Conservation (phyloP, 2,113 vertebrate genomes). For the Microcebus murinus region DNA sequence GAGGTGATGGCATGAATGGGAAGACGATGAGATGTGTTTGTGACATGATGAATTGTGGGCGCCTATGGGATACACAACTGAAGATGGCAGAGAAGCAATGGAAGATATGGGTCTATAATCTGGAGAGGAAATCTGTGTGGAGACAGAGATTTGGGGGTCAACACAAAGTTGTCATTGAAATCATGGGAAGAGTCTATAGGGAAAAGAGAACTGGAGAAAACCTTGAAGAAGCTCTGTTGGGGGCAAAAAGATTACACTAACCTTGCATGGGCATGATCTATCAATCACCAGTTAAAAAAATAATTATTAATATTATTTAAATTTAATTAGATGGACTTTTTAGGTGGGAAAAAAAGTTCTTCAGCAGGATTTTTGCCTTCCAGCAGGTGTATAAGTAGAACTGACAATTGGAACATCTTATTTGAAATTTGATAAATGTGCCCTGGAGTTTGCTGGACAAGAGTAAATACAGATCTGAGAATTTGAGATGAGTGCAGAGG, state of each 20-base stretch:
- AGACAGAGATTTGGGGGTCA: not conserved
- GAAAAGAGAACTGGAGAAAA: not conserved
- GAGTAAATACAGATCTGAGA: not conserved
- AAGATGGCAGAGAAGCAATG: not conserved
- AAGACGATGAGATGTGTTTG: not conserved
- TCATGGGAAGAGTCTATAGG: not conserved
- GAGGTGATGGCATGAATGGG: not conserved
- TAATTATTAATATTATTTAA: not conserved
- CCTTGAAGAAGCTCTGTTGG: not conserved
- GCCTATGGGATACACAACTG: not conserved
- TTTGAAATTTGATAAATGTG: not conserved
- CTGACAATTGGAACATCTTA: not conserved
- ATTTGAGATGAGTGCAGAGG: not conserved
- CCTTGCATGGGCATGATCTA: not conserved
- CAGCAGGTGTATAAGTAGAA: not conserved
- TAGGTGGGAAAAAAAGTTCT: not conserved
- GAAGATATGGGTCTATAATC: not conserved
- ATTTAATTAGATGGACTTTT: not conserved
- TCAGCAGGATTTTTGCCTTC: conserved; percentile 10
- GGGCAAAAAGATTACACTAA: not conserved
- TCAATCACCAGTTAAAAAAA: not conserved
- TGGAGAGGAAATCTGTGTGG: not conserved
- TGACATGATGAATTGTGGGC: too few relatives aligned
- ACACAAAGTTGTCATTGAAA: not conserved
- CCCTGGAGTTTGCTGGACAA: not conserved